Base-by-base conservation (phyloP, 2,888 invertebrate species). In the Mesorhabditis belari region DNA sequence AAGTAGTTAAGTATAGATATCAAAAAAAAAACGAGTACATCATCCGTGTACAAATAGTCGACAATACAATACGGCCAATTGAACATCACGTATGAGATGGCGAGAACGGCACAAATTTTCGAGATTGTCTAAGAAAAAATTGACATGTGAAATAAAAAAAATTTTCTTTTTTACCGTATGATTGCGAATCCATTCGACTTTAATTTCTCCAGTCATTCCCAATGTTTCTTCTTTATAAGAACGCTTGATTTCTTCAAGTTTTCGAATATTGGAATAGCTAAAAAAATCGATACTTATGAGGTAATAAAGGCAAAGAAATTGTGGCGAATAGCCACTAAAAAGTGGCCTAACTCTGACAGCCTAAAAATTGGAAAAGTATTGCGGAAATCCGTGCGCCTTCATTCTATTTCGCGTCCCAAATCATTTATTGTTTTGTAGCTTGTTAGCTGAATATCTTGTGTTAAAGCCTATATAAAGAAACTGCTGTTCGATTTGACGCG, bases 1-100 rank as follows among this genome's bases (percentile, higher is more conserved):
- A n/a, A n/a, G n/a, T n/a, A n/a, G n/a, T n/a, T n/a, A n/a, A n/a
- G n/a, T n/a, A n/a, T n/a, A n/a, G n/a, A n/a, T n/a, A n/a, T n/a
- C n/a, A n/a, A n/a, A n/a, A n/a, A n/a, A n/a, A n/a, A n/a, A n/a
- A n/a, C n/a, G n/a, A n/a, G 5, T 55, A 66, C 67, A 52, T 61
- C 61, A 26, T 70, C 70, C 12, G 64, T 59, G 55, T 70, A 70
- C 51, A 70, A 67, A 55, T 65, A 70, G 52, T 70, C 70, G 49
- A 69, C 62, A n/a, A 70, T 24, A 2, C 69, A 66, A 49, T 70
- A 70, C 6, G 70, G 70, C 66, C 70, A 70, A 25, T 70, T 70
- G 61, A 67, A 70, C 9, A 66, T 19, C 28, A 69, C 62, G 58
- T 60, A 70, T 3, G 70, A 61, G 17, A 67, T 28, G 4, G 70